Conservation (phyloP, 2,797 vertebrate species). For the Catostomus latipinnis region DNA sequence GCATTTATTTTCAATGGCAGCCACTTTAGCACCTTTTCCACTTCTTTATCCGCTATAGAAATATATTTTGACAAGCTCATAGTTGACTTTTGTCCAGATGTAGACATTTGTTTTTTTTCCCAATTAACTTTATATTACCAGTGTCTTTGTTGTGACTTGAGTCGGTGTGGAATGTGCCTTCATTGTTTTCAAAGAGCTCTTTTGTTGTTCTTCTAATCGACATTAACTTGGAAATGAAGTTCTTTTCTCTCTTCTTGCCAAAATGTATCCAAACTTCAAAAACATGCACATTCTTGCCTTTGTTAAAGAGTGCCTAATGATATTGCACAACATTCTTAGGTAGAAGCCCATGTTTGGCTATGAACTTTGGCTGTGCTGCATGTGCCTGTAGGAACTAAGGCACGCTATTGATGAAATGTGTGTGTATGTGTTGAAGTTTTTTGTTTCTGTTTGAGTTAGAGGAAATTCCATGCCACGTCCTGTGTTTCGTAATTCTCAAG, state of each 20-base stretch:
- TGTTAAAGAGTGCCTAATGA: not conserved
- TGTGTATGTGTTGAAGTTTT: conserved; percentile 1
- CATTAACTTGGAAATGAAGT: not conserved
- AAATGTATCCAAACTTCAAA: not conserved
- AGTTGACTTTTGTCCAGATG: not conserved
- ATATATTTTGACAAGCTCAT: conserved; percentile 21
- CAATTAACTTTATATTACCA: not conserved
- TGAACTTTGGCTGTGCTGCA: conserved; percentile 21
- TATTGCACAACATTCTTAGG: conserved; percentile 53
- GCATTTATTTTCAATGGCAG: conserved; percentile 14
- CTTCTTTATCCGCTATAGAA: not conserved
- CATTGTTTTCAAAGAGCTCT: not conserved
- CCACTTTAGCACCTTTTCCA: not conserved
- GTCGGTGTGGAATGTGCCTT: not conserved
- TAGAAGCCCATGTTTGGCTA: not conserved
- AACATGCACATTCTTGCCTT: not conserved
- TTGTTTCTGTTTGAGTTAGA: conserved; percentile 3
- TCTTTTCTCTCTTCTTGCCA: not conserved
- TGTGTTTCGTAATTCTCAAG: conserved; percentile 30
- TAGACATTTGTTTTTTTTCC: not conserved
- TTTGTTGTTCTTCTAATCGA: not conserved
- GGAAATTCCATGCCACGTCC: conserved; percentile 35
- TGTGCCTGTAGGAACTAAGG: conserved; percentile 2
- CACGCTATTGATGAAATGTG: not conserved
- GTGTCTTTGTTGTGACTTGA: not conserved